A percentile compares a stretch with the other conserved stretches of the same genome.
Conservation (phyloP, 92 coral and sea anemone species). For the Epizoanthus rinbou region DNA sequence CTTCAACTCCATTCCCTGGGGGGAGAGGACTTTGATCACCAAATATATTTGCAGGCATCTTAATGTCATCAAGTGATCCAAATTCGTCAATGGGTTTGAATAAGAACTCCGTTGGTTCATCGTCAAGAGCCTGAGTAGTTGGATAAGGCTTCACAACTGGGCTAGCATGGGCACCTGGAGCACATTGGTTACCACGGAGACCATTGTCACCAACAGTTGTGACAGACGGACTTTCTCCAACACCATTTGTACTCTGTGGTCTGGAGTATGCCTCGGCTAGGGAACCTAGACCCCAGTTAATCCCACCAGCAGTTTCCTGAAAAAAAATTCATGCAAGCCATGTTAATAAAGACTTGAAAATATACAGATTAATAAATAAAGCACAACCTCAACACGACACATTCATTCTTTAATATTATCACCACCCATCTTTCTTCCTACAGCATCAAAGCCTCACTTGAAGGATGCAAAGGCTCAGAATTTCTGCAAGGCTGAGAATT, state of each 20-base stretch:
- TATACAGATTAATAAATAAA: too few relatives aligned
- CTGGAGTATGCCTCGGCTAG: constrained; percentile 46
- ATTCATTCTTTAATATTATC: too few relatives aligned
- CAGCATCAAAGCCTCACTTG: too few relatives aligned
- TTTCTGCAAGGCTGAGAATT: too few relatives aligned
- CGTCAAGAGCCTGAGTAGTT: background rate
- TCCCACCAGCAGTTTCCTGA: constrained; percentile 39
- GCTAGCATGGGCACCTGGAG: constrained; percentile 73
- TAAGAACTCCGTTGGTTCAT: background rate
- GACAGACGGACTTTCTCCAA: constrained; percentile 51
- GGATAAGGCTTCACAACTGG: constrained; percentile 5
- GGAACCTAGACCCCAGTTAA: constrained; percentile 60
- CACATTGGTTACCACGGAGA: constrained; percentile 81
- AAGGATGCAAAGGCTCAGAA: too few relatives aligned
- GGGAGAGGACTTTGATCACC: constrained; percentile 30
- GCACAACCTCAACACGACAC: too few relatives aligned
- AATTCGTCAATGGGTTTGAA: constrained; percentile 16
- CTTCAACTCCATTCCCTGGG: background rate
- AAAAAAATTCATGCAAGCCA: background rate
- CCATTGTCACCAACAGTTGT: constrained; percentile 74
- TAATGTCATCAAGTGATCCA: constrained; percentile 12
- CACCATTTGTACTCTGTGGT: constrained; percentile 40
- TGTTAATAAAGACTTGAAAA: too few relatives aligned
- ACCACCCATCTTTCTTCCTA: too few relatives aligned
- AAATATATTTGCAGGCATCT: constrained; percentile 26